Conservation (phyloP, 2,113 vertebrate genomes). For the Anhinga anhinga region DNA sequence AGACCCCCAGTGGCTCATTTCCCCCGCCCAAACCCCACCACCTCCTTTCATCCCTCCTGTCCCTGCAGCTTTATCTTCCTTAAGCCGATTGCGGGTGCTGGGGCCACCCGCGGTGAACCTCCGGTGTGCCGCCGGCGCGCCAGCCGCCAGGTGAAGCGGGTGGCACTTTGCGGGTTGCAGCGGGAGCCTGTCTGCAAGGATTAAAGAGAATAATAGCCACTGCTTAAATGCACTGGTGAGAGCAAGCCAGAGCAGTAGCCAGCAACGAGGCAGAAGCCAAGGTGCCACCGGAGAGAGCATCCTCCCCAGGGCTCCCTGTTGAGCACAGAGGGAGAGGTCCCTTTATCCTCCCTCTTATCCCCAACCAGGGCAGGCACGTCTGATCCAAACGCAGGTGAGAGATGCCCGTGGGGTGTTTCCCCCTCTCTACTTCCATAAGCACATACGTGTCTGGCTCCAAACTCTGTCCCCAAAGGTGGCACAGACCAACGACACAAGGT, state of each 20-base stretch:
- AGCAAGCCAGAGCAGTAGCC: neutral
- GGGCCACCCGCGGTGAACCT: neutral
- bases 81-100: slow-evolving; percentile 16
- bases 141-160: neutral
- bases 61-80: neutral
- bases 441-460: accelerated
- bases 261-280: neutral
- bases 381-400: neutral
- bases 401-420: neutral
- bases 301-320: accelerated
- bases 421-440: neutral
- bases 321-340: accelerated
- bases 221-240: neutral
- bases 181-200: neutral
- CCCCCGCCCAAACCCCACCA: neutral
- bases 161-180: neutral
- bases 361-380: accelerated
- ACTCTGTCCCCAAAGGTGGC: neutral
- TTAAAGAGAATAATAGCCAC: neutral
- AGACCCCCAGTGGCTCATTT: neutral
- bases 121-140: neutral
- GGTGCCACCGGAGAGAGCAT: neutral
- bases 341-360: neutral
- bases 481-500: neutral
- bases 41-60: neutral